A percentile compares a stretch with the other conserved stretches of the same genome.
These are phyloP conservation scores for Caenorhabditis doughertyi DNA, from an alignment of 2,888 invertebrate genomes.

Conservation along the genomic window DNA sequence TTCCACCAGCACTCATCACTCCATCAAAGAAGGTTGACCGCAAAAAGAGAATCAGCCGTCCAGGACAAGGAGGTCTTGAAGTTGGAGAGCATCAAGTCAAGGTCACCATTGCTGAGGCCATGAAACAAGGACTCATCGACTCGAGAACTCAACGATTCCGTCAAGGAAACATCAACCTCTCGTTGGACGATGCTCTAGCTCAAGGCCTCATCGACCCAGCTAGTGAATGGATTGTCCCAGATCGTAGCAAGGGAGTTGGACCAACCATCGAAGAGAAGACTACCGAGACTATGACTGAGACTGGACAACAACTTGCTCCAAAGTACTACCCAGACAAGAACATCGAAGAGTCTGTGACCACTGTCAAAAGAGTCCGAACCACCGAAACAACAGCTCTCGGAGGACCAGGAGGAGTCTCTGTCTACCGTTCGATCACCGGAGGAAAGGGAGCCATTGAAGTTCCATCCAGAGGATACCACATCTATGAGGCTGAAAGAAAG, in stretches of 20 bases:
- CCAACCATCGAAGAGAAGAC: slow-evolving; percentile 83
- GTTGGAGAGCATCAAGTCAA: slow-evolving; percentile 84
- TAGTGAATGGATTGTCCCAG: slow-evolving; percentile 83
- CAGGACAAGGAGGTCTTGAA: slow-evolving; percentile 84
- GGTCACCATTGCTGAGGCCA: slow-evolving; percentile 89
- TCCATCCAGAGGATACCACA: slow-evolving; percentile 90
- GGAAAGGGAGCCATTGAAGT: slow-evolving; percentile 86
- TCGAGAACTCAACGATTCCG: slow-evolving; percentile 82
- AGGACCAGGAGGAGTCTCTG: slow-evolving; percentile 78
- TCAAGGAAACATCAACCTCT: slow-evolving; percentile 86
- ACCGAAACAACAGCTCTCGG: slow-evolving; percentile 82
- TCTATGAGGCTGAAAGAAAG: slow-evolving; percentile 90
- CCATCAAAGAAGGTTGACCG: slow-evolving; percentile 89
- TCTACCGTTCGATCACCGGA: slow-evolving; percentile 83
- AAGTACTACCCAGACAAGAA: slow-evolving; percentile 81
- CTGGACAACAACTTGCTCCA: slow-evolving; percentile 82
- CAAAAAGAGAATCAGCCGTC: slow-evolving; percentile 90
- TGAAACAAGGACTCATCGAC: slow-evolving; percentile 89
- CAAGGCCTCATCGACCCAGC: slow-evolving; percentile 82
- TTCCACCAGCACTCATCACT: slow-evolving; percentile 84
- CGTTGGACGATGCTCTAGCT: slow-evolving; percentile 83
- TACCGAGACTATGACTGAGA: slow-evolving; percentile 82
- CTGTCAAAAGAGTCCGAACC: slow-evolving; percentile 81
- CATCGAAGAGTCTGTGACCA: slow-evolving; percentile 82
- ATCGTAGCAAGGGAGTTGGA: slow-evolving; percentile 76